Evolutionary conservation across 2,797 vertebrate genomes (phyloP).

Genomic region (Hoplostethus atlanticus): DNA sequence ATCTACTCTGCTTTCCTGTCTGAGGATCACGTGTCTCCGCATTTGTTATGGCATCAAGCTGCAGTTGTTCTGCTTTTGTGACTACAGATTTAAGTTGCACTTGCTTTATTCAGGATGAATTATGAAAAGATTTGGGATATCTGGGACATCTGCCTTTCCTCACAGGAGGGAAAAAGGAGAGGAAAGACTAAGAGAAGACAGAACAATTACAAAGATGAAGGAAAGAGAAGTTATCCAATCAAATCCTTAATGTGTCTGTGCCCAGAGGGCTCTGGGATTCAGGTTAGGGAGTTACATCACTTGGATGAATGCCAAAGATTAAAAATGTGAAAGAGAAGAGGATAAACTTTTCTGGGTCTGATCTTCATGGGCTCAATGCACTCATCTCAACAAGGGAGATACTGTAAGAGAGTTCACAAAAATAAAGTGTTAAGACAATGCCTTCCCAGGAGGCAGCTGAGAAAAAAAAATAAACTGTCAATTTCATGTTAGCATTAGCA

Average conservation of each 20-base stretch:
- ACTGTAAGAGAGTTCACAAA: background rate
- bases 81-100: background rate
- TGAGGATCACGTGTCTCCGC: conserved; percentile 18
- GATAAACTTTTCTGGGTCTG: background rate
- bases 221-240: conserved; percentile 42
- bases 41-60: background rate
- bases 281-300: conserved; percentile 57
- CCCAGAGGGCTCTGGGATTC: conserved; percentile 37
- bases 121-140: background rate
- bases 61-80: background rate
- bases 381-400: background rate
- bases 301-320: conserved; percentile 31
- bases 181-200: conserved; percentile 23
- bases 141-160: background rate
- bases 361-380: background rate
- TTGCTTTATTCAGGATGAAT: background rate
- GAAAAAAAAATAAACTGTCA: background rate
- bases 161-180: background rate
- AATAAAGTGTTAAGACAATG: background rate
- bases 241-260: conserved; percentile 39
- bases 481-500: conserved; percentile 1
- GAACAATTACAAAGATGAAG: conserved; percentile 42
- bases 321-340: background rate
- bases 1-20: conserved; percentile 42
- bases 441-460: background rate